These are phyloP conservation scores for Musca domestica DNA, from an alignment of 1,140 invertebrate genomes.

Conservation along the genomic window DNA sequence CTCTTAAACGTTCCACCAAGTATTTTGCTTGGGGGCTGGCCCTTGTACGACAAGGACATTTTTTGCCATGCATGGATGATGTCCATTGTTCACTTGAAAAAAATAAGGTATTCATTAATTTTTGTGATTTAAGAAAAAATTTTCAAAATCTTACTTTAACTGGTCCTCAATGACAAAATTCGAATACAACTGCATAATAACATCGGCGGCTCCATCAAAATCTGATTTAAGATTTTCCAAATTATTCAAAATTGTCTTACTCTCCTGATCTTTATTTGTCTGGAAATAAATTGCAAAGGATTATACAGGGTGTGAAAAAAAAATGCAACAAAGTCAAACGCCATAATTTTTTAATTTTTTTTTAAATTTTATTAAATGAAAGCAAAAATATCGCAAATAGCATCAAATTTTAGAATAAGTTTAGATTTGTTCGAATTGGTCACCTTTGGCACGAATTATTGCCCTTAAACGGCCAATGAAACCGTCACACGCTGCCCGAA, in stretches of 20 bases:
- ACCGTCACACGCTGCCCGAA: too few species aligned
- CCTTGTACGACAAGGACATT: slow-evolving; percentile 65
- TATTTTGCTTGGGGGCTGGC: slow-evolving; percentile 71
- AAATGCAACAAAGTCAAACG: too few species aligned
- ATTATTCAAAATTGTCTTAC: slow-evolving; percentile 33
- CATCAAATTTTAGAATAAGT: too few species aligned
- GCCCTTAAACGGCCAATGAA: too few species aligned
- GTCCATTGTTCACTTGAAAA: slow-evolving; percentile 71
- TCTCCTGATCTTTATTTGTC: slow-evolving; percentile 44
- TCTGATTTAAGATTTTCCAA: slow-evolving; percentile 41
- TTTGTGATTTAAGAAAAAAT: background rate
- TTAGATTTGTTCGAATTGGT: too few species aligned
- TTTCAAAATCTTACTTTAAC: slow-evolving; percentile 35
- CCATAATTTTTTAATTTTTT: background rate
- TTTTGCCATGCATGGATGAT: slow-evolving; percentile 63
- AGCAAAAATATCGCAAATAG: too few species aligned
- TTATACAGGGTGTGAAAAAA: background rate
- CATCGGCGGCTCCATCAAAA: slow-evolving; percentile 47
- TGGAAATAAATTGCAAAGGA: slow-evolving; percentile 16
- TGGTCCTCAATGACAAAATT: slow-evolving; percentile 48
- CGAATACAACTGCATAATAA: slow-evolving; percentile 49
- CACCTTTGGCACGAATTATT: too few species aligned
- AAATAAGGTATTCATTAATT: background rate
- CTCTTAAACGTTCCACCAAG: slow-evolving; percentile 74
- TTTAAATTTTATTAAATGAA: too few species aligned